Evolutionary conservation across 2,888 invertebrate species (phyloP), one percentile per base, ranked within the genome.

Genomic region (Tineola bisselliella): DNA sequence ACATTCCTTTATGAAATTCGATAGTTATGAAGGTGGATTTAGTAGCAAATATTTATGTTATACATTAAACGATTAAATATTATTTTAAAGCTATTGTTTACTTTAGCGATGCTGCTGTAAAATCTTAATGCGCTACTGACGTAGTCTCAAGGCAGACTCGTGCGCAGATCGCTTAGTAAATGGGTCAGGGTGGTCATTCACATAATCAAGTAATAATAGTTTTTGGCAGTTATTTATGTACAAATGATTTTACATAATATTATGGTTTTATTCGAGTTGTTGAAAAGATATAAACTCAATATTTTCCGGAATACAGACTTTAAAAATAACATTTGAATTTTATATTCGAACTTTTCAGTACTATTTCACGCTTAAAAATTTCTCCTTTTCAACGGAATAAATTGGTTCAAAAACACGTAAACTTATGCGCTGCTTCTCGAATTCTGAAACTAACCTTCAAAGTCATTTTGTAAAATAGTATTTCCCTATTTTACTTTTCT

Each of bases 111-210:
- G 31, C 61, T 62, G 66, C 63, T 75, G 79, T 54, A 19, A 54
- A 25, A 25, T 54, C 54, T 54, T 33, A 58, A 58, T 33, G 19
- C 13, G n/a, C 17, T 17, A 58, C 30, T 58, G 58, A 58, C 58
- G 58, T 58, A 58, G n/a, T 31, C 33, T 58, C 58, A 33, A 58
- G 58, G 33, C 19, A 31, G 31, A 33, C 58, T 31, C 17, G 72
- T 81, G 84, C 76, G 80, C 79, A 77, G 65, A 77, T 81, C 77
- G 62, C 70, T 76, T 70, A 1, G 70, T 69, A 81, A 79, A 83
- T 81, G 70, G 83, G 84, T 81, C 84, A 83, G 74, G 83, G 84
- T 68, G 66, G 62, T 70, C 71, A 70, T 70, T 18, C 54, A 25
- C 48, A 48, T 17, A 48, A 48, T 48, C 48, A 15, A 48, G 12